These are phyloP conservation scores for Lepus townsendii DNA, from an alignment of 2,797 vertebrate species.

Conservation along the genomic window DNA sequence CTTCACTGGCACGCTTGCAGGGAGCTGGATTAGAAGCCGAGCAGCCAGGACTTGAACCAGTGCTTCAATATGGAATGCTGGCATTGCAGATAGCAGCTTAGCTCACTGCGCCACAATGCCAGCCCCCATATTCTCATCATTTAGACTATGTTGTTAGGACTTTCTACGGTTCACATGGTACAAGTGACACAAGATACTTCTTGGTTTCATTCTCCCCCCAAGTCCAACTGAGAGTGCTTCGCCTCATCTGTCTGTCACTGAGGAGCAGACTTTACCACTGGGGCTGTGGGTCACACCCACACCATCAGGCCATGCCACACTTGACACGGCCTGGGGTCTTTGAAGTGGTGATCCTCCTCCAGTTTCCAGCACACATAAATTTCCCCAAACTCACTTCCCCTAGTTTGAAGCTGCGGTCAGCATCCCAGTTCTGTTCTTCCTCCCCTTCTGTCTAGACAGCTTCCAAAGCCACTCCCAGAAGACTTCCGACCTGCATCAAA, in stretches of 20 bases:
- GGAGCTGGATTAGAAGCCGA: too few relatives aligned
- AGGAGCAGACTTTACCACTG: not conserved
- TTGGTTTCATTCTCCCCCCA: not conserved
- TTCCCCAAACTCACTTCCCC: not conserved
- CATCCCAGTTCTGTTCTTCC: not conserved
- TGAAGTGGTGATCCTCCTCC: not conserved
- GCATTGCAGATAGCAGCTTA: too few relatives aligned
- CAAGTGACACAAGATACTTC: not conserved
- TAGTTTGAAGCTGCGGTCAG: not conserved
- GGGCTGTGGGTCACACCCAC: not conserved
- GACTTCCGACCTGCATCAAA: not conserved
- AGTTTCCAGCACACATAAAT: not conserved
- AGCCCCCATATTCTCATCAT: not conserved
- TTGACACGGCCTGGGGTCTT: not conserved
- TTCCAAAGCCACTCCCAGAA: not conserved
- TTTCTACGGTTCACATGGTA: not conserved
- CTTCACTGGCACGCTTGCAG: too few relatives aligned
- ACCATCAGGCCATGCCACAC: not conserved
- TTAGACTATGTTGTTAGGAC: not conserved
- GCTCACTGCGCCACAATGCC: too few relatives aligned
- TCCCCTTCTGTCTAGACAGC: not conserved
- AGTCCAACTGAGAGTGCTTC: not conserved
- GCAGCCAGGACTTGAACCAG: too few relatives aligned
- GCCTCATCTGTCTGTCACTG: not conserved
- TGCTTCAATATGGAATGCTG: too few relatives aligned